These are phyloP conservation scores for Panzeria rudis DNA, from an alignment of 2,888 invertebrate species.

Conservation along the genomic window DNA sequence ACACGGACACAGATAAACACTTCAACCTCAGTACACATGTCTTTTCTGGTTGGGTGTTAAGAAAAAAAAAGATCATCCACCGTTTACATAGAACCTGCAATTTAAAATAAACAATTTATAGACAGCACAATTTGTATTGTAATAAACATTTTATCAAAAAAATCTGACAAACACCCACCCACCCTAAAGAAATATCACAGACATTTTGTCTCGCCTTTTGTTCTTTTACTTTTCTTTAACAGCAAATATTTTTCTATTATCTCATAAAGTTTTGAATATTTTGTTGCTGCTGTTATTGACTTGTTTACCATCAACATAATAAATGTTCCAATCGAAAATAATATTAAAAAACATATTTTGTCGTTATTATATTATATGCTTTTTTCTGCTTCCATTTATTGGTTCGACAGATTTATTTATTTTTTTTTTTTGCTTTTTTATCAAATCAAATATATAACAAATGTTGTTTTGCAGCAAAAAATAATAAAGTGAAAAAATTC, in stretches of 20 bases:
- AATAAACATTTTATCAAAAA: slow-evolving; percentile 27
- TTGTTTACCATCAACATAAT: slow-evolving; percentile 66
- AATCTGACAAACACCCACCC: not conserved
- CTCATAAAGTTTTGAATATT: slow-evolving; percentile 64
- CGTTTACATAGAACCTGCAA: not conserved
- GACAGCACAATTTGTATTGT: slow-evolving; percentile 4
- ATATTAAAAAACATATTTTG: slow-evolving; percentile 64
- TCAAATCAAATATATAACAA: slow-evolving; percentile 60
- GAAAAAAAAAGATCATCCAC: not conserved
- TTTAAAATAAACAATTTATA: slow-evolving; percentile 36
- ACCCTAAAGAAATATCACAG: slow-evolving; percentile 14
- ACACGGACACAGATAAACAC: too few species aligned
- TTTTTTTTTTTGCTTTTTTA: not conserved
- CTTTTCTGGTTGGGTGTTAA: too few species aligned
- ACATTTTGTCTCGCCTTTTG: slow-evolving; percentile 41
- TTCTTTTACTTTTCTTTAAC: slow-evolving; percentile 7
- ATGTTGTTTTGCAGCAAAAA: slow-evolving; percentile 12
- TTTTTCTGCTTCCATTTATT: slow-evolving; percentile 5
- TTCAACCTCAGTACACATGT: too few species aligned
- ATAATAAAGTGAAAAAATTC: slow-evolving; percentile 10
- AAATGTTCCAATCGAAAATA: slow-evolving; percentile 59
- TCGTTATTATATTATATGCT: slow-evolving; percentile 32
- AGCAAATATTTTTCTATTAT: slow-evolving; percentile 55
- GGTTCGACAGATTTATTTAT: not conserved
- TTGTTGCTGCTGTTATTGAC: slow-evolving; percentile 56